Evolutionary conservation across 2,113 vertebrate species (phyloP).

Genomic region (Aphelocoma coerulescens): DNA sequence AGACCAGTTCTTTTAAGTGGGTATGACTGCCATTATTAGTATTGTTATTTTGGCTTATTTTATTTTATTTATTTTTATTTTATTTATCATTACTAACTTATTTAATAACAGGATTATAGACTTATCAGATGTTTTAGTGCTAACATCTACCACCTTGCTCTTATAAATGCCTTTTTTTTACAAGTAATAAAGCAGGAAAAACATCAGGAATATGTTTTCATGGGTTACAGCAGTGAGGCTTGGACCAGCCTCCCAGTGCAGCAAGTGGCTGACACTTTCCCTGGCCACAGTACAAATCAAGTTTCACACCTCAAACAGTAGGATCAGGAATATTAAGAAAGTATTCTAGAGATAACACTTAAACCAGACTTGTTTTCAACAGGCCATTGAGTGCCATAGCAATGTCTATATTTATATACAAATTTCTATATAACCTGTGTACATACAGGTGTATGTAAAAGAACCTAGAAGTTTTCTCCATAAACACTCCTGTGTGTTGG

Average conservation of each 20-base stretch:
- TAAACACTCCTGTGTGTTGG: neutral
- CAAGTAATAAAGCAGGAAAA: neutral
- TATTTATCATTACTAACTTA: neutral
- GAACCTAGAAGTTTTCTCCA: neutral
- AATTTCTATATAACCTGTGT: neutral
- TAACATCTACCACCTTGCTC: neutral
- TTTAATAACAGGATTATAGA: neutral
- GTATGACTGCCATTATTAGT: neutral
- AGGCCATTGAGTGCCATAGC: rapidly evolving
- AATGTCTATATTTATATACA: neutral
- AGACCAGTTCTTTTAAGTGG: rapidly evolving
- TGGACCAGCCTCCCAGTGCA: neutral
- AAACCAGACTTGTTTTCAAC: neutral
- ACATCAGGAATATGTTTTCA: neutral
- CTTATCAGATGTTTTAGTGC: neutral
- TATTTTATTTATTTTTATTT: neutral
- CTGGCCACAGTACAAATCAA: neutral
- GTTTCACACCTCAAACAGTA: neutral
- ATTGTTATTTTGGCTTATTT: neutral
- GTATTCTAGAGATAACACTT: neutral
- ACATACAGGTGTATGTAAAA: neutral
- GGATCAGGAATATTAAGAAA: neutral
- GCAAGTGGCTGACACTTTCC: neutral
- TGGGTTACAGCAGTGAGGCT: neutral
- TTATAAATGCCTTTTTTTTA: rapidly evolving